Conservation (phyloP, 2,888 invertebrate genomes). For the Oscheius myriophilus region DNA sequence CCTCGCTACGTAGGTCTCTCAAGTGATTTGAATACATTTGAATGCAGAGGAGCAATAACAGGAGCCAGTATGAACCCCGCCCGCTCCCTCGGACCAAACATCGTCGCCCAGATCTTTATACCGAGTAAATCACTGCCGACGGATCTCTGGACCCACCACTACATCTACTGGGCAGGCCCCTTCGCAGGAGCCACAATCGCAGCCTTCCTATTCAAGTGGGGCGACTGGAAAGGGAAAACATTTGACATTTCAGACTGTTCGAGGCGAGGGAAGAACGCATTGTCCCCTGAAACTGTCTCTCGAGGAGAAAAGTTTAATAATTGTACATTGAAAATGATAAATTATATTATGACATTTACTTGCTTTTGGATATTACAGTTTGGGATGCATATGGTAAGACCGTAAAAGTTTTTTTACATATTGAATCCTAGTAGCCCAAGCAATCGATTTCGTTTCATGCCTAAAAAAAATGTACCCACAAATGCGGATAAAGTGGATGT, state of each 20-base stretch:
- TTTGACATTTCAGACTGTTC: slow-evolving; percentile 49
- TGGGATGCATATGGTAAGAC: too few relatives aligned
- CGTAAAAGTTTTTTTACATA: too few relatives aligned
- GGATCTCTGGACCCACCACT: slow-evolving; percentile 62
- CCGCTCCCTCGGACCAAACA: slow-evolving; percentile 72
- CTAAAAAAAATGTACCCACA: too few relatives aligned
- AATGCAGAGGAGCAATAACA: slow-evolving; percentile 69
- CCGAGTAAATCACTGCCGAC: slow-evolving; percentile 5
- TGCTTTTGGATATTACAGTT: too few relatives aligned
- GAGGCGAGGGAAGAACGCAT: slow-evolving; percentile 50
- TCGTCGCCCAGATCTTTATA: slow-evolving; percentile 54
- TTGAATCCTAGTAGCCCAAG: too few relatives aligned
- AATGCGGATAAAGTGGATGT: too few relatives aligned
- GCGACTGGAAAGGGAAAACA: background rate
- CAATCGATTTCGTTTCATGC: too few relatives aligned
- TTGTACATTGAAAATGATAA: background rate
- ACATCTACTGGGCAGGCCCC: slow-evolving; percentile 71
- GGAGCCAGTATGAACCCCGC: slow-evolving; percentile 73
- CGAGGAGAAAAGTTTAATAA: too few relatives aligned
- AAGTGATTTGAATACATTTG: background rate
- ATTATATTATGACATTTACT: too few relatives aligned
- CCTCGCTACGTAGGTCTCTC: slow-evolving; percentile 69
- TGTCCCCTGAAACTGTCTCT: slow-evolving; percentile 30
- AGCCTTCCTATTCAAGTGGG: slow-evolving; percentile 62
- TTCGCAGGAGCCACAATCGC: slow-evolving; percentile 67